Conservation (phyloP, 2,113 vertebrate species). For the Aspidoscelis tigris region DNA sequence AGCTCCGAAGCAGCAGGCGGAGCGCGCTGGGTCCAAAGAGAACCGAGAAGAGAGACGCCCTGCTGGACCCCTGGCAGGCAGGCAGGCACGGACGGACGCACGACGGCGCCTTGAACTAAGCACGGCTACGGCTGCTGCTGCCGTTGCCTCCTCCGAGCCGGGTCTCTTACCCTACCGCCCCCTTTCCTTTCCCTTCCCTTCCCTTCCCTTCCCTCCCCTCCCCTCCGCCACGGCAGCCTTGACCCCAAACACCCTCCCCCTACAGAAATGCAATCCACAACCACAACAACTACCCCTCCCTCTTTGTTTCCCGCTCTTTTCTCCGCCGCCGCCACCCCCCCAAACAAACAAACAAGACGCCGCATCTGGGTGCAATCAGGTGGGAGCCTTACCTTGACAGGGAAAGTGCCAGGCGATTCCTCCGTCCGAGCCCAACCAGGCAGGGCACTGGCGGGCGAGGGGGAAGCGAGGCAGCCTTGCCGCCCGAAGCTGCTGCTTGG, state of each 20-base stretch:
- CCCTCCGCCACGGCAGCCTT: not conserved
- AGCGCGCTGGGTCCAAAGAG: too few relatives aligned
- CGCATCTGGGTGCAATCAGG: not conserved
- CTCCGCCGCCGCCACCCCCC: not conserved
- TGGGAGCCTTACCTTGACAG: constrained; percentile 51
- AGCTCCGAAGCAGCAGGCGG: too few relatives aligned
- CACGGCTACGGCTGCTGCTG: not conserved
- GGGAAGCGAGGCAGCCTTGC: not conserved
- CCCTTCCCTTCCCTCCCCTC: too few relatives aligned
- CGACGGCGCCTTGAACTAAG: too few relatives aligned
- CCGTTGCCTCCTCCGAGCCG: not conserved
- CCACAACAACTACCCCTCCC: not conserved
- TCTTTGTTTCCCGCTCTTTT: constrained; percentile 16
- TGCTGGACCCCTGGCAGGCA: too few relatives aligned
- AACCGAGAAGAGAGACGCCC: not conserved
- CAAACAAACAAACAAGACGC: too few relatives aligned
- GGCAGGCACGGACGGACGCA: not conserved
- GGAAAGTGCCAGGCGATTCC: not conserved
- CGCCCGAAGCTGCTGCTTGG: not conserved
- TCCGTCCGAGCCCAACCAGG: constrained; percentile 1
- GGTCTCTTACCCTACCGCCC: not conserved
- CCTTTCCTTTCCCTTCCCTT: too few relatives aligned
- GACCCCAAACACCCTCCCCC: not conserved
- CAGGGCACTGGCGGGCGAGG: not conserved
- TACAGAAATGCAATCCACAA: too few relatives aligned